phyloP scores from a whole-genome alignment of 2,888 invertebrate species.

The Heliconius charithonia region DNA sequence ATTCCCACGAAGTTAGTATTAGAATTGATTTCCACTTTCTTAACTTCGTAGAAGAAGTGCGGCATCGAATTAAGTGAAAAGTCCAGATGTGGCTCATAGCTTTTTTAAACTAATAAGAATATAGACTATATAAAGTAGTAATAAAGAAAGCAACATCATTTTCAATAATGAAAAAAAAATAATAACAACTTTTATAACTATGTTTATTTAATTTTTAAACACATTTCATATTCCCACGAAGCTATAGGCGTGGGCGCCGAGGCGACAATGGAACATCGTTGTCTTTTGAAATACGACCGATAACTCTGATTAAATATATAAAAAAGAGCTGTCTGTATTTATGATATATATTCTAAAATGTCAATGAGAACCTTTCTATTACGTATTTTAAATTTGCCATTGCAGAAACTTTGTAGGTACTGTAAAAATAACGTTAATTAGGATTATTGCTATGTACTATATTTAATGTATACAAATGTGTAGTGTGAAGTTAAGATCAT shows the following conservation, averaged over 20 bases:
- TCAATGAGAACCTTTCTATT: not conserved
- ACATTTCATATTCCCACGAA: constrained; percentile 44
- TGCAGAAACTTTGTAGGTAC: too few species aligned
- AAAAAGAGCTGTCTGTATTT: constrained; percentile 19
- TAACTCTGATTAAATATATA: constrained; percentile 41
- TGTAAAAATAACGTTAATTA: too few species aligned
- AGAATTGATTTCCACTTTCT: too few species aligned
- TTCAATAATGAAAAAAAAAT: not conserved
- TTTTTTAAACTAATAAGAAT: not conserved
- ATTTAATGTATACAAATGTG: too few species aligned
- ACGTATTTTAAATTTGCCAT: too few species aligned
- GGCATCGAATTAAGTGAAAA: not conserved
- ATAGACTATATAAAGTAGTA: not conserved
- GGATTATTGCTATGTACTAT: too few species aligned
- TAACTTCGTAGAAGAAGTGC: not conserved
- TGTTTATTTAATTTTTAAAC: not conserved
- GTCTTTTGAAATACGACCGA: constrained; percentile 46
- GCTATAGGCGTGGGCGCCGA: constrained; percentile 45
- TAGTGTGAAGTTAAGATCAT: too few species aligned
- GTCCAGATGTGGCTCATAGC: not conserved
- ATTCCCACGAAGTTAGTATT: constrained; percentile 47
- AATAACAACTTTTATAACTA: not conserved
- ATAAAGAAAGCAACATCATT: not conserved
- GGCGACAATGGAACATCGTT: constrained; percentile 48
- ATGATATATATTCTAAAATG: constrained; percentile 6